phyloP scores from a whole-genome alignment of 2,797 vertebrate genomes.

The Benthosema pterotum region DNA sequence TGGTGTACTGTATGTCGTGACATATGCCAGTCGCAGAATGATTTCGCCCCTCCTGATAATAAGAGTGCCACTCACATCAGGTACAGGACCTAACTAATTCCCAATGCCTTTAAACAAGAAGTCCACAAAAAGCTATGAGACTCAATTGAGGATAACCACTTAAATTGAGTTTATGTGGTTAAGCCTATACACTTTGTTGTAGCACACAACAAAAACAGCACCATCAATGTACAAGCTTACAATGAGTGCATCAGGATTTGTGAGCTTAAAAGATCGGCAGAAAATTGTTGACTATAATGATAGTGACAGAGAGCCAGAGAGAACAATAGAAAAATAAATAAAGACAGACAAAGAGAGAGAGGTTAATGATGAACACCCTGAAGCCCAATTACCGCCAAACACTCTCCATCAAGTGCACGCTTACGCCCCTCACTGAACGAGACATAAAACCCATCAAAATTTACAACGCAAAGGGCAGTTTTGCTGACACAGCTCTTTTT shows the following conservation, averaged over 20 bases:
- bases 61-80: too few relatives aligned
- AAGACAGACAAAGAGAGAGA: conserved; percentile 21
- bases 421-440: conserved; percentile 8
- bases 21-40: too few relatives aligned
- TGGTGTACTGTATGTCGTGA: too few relatives aligned
- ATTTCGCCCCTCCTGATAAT: too few relatives aligned
- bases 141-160: too few relatives aligned
- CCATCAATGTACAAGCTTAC: too few relatives aligned
- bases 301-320: neutral
- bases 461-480: conserved; percentile 23
- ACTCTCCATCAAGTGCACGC: neutral
- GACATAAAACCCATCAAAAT: conserved; percentile 25
- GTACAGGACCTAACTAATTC: too few relatives aligned
- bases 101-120: neutral
- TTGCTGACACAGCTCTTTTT: conserved; percentile 26
- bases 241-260: too few relatives aligned
- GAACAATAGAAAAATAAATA: neutral
- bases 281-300: conserved; percentile 4
- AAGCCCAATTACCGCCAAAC: conserved; percentile 28
- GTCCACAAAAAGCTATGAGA: neutral
- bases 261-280: too few relatives aligned
- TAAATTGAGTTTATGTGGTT: too few relatives aligned
- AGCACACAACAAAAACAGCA: too few relatives aligned
- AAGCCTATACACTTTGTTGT: neutral
- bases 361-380: conserved; percentile 46